Base-by-base conservation (phyloP, 2,888 invertebrate species). In the Lacanobia oleracea region DNA sequence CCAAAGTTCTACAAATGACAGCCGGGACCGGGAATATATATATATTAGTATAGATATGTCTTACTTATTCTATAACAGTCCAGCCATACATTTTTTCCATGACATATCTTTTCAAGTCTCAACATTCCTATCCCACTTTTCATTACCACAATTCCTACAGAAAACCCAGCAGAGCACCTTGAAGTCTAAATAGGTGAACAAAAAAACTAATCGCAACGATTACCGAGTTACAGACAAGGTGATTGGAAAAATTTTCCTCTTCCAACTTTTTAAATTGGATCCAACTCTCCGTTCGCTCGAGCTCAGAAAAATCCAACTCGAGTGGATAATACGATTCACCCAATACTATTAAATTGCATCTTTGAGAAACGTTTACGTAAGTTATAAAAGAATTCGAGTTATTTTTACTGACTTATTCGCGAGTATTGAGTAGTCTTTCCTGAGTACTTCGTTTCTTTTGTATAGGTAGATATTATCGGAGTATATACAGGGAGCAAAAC, bases 221-320 rank as follows among this genome's bases (percentile, higher is more conserved):
- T 94, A 94, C 94, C 84, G 87, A 85, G 88, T 88, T 82, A 75
- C 86, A 86, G 81, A 87, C 88, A 89, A 88, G 90, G 94, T 94
- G 95, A 95, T 95, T 95, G 95, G 95, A 93, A 94, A 94, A 94
- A 93, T 93, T 94, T 93, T 91, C 91, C 92, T 91, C 88, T 88
- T 90, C 88, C 86, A 94, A 95, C 93, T 94, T 95, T 94, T 94
- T 94, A 95, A 95, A 95, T 95, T 95, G 95, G 95, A 95, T 95
- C 90, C 88, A 91, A 90, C 89, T 89, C 91, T 92, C 91, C 91
- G 93, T 93, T 94, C 92, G 88, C 87, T 87, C 91, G 90, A 92
- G 91, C 91, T 85, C 82, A 86, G 87, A 86, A 88, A 88, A 86
- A 86, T 87, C 83, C 82, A 88, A 89, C 84, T 88, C 84, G 83